Evolutionary conservation across 2,888 invertebrate genomes (phyloP).

Genomic region (Thera obeliscata): DNA sequence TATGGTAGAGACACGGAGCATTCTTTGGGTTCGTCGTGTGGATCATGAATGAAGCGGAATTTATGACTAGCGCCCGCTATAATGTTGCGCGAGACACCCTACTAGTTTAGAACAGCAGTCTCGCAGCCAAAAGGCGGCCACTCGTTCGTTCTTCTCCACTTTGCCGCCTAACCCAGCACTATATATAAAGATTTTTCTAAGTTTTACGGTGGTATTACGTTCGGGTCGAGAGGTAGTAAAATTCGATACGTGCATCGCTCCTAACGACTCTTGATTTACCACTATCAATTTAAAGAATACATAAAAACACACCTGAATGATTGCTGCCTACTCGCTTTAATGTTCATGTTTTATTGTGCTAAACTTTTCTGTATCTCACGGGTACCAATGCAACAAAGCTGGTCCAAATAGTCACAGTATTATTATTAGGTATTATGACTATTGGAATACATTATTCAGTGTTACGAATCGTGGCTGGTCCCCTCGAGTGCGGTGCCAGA

Average conservation of each 20-base stretch:
- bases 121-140: slow-evolving; percentile 39
- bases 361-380: slow-evolving; percentile 52
- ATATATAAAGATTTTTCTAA: slow-evolving; percentile 77
- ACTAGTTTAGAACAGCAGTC: slow-evolving; percentile 58
- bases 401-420: slow-evolving; percentile 45
- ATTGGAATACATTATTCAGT: slow-evolving; percentile 79
- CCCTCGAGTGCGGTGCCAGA: slow-evolving; percentile 76
- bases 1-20: slow-evolving; percentile 76
- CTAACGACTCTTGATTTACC: slow-evolving; percentile 80
- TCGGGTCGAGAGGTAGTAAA: slow-evolving; percentile 71
- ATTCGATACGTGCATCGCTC: slow-evolving; percentile 75
- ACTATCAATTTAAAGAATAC: slow-evolving; percentile 75
- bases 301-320: slow-evolving; percentile 73
- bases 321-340: slow-evolving; percentile 64
- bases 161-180: slow-evolving; percentile 57
- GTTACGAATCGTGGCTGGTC: slow-evolving; percentile 80
- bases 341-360: slow-evolving; percentile 61
- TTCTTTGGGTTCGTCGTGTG: slow-evolving; percentile 45
- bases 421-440: slow-evolving; percentile 64
- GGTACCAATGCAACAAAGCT: slow-evolving; percentile 25
- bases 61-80: slow-evolving; percentile 76
- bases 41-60: slow-evolving; percentile 78
- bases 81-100: slow-evolving; percentile 54
- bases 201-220: slow-evolving; percentile 77
- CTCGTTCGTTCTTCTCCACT: slow-evolving; percentile 54